phyloP scores from a whole-genome alignment of 2,113 vertebrate species.

The Xiphorhynchus elegans region DNA sequence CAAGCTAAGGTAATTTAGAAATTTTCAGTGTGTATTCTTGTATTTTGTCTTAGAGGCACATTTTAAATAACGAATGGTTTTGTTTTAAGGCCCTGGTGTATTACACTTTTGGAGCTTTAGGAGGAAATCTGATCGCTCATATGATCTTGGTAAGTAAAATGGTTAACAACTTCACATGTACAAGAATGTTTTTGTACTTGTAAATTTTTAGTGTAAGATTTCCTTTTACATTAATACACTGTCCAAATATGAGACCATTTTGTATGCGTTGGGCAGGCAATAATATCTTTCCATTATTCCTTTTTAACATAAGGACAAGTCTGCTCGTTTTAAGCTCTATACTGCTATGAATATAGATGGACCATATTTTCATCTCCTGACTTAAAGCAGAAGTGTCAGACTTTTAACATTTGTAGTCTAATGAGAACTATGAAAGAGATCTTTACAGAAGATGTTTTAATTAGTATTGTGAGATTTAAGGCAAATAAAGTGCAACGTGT shows the following conservation, averaged over 20 bases:
- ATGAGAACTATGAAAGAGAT: background rate
- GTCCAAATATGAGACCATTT: background rate
- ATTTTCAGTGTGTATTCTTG: background rate
- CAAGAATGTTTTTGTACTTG: background rate
- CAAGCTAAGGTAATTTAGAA: constrained; percentile 91
- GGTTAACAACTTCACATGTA: background rate
- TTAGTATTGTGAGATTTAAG: background rate
- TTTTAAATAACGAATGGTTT: background rate
- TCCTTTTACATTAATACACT: background rate
- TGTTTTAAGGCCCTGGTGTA: constrained; percentile 90
- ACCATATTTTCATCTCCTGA: background rate
- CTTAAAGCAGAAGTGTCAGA: background rate
- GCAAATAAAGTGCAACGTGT: background rate
- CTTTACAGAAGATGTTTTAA: background rate
- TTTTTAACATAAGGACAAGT: background rate
- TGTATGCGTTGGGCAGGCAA: background rate
- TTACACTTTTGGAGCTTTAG: constrained; percentile 96
- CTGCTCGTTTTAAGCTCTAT: background rate
- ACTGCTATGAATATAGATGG: background rate
- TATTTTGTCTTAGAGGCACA: background rate
- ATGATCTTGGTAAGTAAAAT: constrained; percentile 93
- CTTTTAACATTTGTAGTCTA: background rate
- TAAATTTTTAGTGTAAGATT: background rate
- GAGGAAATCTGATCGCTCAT: constrained; percentile 93
- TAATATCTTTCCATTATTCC: background rate